Base-by-base conservation (phyloP, 2,888 invertebrate species). In the Oegoconia quadripuncta region DNA sequence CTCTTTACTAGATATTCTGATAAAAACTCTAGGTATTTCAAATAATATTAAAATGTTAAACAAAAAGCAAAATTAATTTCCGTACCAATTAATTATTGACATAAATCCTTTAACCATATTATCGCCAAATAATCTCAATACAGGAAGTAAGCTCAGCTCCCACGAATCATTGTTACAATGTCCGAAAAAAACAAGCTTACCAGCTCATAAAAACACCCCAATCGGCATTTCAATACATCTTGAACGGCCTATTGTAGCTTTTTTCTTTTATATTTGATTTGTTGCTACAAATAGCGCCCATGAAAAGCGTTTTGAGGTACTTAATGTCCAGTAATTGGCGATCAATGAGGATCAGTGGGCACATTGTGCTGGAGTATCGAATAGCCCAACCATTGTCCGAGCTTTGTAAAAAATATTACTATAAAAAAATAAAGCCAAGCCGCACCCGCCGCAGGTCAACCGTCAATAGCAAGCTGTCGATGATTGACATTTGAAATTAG, bases 281-380 rank as follows among this genome's bases (percentile, higher is more conserved):
- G 86, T 86, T 79, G 63, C 78, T 78, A 86, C 80, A 86, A 87
- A 86, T 84, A 83, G 69, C 74, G 72, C 71, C 72, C 72, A 73
- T 83, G 74, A 83, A 84, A 82, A 73, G 82, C 83, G 74, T 78
- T 82, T 74, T 66, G 23, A 83, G 83, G 84, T 86, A 86, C 87
- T 87, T 86, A 84, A 86, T 86, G 87, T 87, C 87, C 86, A 76
- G 87, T 87, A 87, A 87, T 87, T 86, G 87, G 84, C 83, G 84
- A 82, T 87, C 84, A 87, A 86, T 87, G 81, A 83, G 86, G 86
- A 86, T 87, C 87, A 84, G 80, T 87, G 87, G 87, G 87, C 58
- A 81, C 83, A 87, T 87, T 87, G 87, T 87, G 71, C 64, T 68
- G 70, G 69, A 74, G 68, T 73, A 80, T 75, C 76, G 77, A 75